These are phyloP conservation scores for Martes martes DNA, from an alignment of 2,113 vertebrate genomes.

Conservation along the genomic window DNA sequence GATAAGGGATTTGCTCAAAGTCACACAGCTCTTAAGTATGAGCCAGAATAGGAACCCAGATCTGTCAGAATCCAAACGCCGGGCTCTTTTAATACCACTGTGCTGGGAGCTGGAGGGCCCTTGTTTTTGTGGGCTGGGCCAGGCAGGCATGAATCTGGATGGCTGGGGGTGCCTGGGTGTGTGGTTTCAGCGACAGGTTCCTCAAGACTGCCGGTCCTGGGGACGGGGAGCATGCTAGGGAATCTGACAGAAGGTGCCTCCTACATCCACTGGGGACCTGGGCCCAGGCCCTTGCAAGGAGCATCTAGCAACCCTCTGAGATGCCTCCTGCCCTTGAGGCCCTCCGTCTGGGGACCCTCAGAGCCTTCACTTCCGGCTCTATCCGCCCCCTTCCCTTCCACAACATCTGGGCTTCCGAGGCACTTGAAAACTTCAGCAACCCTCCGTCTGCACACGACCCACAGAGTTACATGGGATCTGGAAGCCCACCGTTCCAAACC, in stretches of 20 bases:
- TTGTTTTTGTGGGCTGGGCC: background rate
- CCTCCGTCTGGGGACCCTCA: background rate
- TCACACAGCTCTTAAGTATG: background rate
- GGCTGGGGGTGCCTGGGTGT: background rate
- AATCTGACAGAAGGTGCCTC: background rate
- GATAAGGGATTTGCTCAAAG: background rate
- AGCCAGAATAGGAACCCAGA: background rate
- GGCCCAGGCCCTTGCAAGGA: background rate
- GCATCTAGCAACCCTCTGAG: background rate
- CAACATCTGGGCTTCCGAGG: background rate
- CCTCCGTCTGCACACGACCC: rapidly evolving
- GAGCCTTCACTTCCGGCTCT: background rate
- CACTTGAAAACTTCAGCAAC: background rate
- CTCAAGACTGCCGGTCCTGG: background rate
- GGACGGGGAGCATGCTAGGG: background rate
- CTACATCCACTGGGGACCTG: background rate
- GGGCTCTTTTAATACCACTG: background rate
- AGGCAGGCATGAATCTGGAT: background rate
- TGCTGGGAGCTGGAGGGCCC: background rate
- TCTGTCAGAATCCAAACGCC: background rate
- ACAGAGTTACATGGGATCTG: background rate
- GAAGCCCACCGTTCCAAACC: background rate
- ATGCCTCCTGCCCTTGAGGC: background rate
- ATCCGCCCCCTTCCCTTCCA: background rate
- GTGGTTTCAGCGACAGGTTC: background rate